Evolutionary conservation across 2,888 invertebrate species (phyloP).

Genomic region (Sarcophaga rosellei): DNA sequence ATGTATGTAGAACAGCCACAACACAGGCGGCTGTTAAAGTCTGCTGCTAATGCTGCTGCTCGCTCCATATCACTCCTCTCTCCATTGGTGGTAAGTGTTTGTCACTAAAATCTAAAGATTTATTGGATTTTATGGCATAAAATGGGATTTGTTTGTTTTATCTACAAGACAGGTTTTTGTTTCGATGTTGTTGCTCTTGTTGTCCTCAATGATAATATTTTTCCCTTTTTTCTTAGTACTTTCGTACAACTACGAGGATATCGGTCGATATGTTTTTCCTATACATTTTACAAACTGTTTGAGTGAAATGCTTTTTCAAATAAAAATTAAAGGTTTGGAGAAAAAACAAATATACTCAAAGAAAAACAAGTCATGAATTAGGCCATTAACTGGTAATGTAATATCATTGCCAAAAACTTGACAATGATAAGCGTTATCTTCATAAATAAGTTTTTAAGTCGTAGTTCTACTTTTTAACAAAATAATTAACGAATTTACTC

Average conservation of each 20-base stretch:
- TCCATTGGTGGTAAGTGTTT: constrained; percentile 19
- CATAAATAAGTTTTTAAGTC: no score
- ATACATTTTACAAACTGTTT: no score
- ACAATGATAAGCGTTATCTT: no score
- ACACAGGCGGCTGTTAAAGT: no score
- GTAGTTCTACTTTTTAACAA: no score
- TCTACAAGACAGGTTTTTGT: constrained; percentile 31
- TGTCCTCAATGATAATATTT: background rate
- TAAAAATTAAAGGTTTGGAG: constrained; percentile 8
- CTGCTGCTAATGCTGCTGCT: background rate
- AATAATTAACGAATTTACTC: no score
- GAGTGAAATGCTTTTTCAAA: background rate
- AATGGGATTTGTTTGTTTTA: constrained; percentile 63
- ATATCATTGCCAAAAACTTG: no score
- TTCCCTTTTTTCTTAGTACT: background rate
- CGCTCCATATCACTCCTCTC: background rate
- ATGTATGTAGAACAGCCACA: no score
- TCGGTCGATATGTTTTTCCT: no score
- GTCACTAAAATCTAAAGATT: constrained; percentile 70
- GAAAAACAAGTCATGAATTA: background rate
- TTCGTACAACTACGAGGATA: background rate
- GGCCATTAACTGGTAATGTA: background rate
- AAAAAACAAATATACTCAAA: constrained; percentile 2
- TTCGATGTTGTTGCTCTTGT: background rate
- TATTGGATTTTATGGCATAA: constrained; percentile 77